Percentiles rank a stretch among this genome's conserved stretches.
phyloP scores from a whole-genome alignment of 2,888 invertebrate genomes.

The Lepidonotus clava region DNA sequence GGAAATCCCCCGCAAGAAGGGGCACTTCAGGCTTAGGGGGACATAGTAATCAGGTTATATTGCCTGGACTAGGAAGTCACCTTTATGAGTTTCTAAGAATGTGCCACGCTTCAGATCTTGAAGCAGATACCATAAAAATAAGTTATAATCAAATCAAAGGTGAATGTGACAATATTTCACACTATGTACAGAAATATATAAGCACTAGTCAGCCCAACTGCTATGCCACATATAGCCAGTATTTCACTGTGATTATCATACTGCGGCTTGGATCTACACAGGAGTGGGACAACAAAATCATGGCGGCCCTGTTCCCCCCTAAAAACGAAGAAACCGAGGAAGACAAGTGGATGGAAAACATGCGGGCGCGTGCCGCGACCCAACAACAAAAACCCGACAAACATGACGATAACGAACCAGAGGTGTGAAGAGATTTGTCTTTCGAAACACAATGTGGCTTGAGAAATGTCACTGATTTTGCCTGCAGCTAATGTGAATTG shows the following conservation, averaged over 20 bases:
- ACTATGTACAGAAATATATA: too few relatives aligned
- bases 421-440: conserved; percentile 25
- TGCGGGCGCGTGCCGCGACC: not conserved
- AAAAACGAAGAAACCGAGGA: not conserved
- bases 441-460: too few relatives aligned
- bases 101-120: too few relatives aligned
- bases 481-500: not conserved
- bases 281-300: conserved; percentile 29
- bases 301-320: conserved; percentile 5
- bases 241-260: not conserved
- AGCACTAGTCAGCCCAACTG: too few relatives aligned
- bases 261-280: not conserved
- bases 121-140: too few relatives aligned
- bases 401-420: not conserved
- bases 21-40: too few relatives aligned
- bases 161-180: too few relatives aligned
- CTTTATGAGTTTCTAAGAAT: too few relatives aligned
- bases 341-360: conserved; percentile 41
- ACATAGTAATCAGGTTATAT: too few relatives aligned
- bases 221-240: not conserved
- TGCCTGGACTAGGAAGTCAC: too few relatives aligned
- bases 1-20: too few relatives aligned
- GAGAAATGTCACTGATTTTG: not conserved
- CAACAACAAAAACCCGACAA: not conserved
- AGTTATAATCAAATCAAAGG: too few relatives aligned